Conservation (phyloP, 2,888 invertebrate genomes). For the Aphodius sticticus region DNA sequence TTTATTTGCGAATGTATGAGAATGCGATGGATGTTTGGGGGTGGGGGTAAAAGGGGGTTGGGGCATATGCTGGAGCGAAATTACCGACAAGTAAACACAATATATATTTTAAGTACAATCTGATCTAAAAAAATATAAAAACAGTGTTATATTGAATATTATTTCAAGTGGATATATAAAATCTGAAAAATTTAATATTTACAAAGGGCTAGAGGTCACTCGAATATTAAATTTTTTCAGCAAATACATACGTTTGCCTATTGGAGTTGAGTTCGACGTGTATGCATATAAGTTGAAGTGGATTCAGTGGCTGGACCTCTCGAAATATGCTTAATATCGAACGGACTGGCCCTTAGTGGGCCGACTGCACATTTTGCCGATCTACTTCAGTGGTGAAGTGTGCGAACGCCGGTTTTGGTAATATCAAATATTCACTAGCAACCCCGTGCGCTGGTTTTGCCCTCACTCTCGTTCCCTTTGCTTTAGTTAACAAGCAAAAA, state of each 20-base stretch:
- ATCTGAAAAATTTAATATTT: too few species aligned
- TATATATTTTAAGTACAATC: neutral
- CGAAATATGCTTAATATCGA: neutral
- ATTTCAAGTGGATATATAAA: neutral
- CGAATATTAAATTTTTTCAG: neutral
- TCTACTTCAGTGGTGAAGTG: neutral
- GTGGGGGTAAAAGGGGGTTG: neutral
- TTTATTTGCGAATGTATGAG: neutral
- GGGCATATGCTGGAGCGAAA: neutral
- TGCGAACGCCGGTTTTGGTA: neutral
- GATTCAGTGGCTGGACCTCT: neutral
- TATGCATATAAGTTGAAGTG: neutral
- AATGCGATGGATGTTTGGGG: neutral
- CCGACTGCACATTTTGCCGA: neutral
- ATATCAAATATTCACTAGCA: neutral
- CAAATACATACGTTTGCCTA: neutral
- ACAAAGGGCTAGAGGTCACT: neutral
- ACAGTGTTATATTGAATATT: too few species aligned
- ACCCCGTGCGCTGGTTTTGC: neutral
- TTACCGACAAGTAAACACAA: slow-evolving; percentile 10
- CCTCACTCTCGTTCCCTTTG: neutral
- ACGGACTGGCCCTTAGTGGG: neutral
- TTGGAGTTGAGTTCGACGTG: neutral
- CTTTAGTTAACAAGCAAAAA: slow-evolving; percentile 4
- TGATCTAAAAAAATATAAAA: too few species aligned